Percentiles rank a stretch among this genome's conserved stretches.
Conservation (phyloP, 2,888 invertebrate genomes). For the Hirtodrosophila alboralis region DNA sequence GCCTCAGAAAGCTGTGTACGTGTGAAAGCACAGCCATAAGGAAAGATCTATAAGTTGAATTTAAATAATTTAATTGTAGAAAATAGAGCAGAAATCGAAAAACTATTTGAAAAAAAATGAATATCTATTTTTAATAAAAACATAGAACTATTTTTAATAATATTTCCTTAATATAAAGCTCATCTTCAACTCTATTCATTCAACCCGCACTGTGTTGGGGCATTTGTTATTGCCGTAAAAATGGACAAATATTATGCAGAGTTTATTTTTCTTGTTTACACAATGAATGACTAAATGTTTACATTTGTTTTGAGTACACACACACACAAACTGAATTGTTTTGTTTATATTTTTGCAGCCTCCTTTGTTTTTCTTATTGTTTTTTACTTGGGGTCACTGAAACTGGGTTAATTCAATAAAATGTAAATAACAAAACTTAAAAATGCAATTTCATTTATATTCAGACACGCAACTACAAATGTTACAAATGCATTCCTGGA, state of each 20-base stretch:
- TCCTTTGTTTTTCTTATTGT: constrained; percentile 16
- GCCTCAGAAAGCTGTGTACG: not conserved
- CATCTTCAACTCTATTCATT: not conserved
- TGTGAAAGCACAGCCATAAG: not conserved
- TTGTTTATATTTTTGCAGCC: constrained; percentile 14
- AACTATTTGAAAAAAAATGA: not conserved
- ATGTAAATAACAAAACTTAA: not conserved
- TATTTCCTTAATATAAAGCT: too few species aligned
- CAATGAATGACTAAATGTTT: constrained; percentile 33
- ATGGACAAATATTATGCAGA: constrained; percentile 48
- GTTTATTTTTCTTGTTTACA: constrained; percentile 22
- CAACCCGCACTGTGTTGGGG: constrained; percentile 10
- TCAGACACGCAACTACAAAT: constrained; percentile 44
- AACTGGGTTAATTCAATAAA: constrained; percentile 43
- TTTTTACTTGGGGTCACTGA: constrained; percentile 13
- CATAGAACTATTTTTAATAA: too few species aligned
- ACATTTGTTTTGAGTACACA: constrained; percentile 32
- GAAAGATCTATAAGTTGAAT: not conserved
- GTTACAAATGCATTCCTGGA: constrained; percentile 35
- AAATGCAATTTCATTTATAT: constrained; percentile 32
- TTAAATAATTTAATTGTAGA: too few species aligned
- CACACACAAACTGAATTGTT: constrained; percentile 2
- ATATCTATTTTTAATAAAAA: too few species aligned
- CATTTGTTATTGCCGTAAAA: constrained; percentile 30
- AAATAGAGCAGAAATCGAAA: too few species aligned